A percentile compares a stretch with the other conserved stretches of the same genome.
Evolutionary conservation across 2,797 vertebrate species (phyloP).

Genomic region (Rhabdomys pumilio): DNA sequence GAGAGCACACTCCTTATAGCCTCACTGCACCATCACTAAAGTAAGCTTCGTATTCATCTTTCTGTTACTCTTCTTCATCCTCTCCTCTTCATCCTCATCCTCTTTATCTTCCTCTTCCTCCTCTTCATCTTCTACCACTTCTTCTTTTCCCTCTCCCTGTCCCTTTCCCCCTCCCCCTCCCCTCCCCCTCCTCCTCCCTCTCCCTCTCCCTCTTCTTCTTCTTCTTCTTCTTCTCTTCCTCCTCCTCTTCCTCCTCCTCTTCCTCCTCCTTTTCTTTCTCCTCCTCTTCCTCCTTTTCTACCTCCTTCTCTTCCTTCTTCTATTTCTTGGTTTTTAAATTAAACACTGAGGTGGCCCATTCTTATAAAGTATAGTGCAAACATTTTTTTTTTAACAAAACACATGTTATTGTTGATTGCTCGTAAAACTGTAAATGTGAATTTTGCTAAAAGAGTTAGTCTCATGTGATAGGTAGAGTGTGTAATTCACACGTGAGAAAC

Average conservation of each 20-base stretch:
- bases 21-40: neutral
- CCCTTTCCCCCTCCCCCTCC: no score
- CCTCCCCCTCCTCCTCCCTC: no score
- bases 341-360: neutral
- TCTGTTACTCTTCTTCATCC: neutral
- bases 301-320: neutral
- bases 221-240: no score
- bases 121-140: no score
- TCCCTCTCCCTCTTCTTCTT: no score
- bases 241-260: no score
- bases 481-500: neutral
- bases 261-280: neutral
- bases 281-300: no score
- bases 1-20: neutral
- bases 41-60: neutral
- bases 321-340: neutral
- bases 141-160: fast-evolving
- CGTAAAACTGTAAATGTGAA: neutral
- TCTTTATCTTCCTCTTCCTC: no score
- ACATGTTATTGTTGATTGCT: neutral
- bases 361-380: conserved; percentile 52
- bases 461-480: neutral
- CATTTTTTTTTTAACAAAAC: neutral
- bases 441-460: neutral
- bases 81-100: no score